Percentiles rank a stretch among this genome's conserved stretches.
Evolutionary conservation across 2,888 invertebrate genomes (phyloP).

Genomic region (Phengaris alcon): DNA sequence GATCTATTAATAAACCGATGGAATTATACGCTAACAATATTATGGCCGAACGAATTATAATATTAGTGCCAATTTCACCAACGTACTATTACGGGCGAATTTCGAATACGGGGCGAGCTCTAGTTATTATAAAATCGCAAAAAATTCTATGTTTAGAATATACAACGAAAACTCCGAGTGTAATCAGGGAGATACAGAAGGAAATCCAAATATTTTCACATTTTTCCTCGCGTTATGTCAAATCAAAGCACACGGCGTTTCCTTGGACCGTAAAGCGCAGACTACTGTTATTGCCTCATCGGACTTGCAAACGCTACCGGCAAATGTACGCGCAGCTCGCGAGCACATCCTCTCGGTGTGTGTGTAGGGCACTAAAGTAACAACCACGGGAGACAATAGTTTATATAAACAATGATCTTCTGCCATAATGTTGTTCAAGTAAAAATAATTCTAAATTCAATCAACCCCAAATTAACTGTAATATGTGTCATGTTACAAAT

Average conservation of each 20-base stretch:
- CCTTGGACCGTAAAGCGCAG: not conserved
- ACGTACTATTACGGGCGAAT: too few species aligned
- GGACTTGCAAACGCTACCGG: slow-evolving; percentile 1
- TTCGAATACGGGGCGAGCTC: too few species aligned
- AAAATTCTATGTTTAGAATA: not conserved
- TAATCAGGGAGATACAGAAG: not conserved
- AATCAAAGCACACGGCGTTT: not conserved
- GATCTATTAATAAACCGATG: not conserved
- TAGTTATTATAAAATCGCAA: not conserved
- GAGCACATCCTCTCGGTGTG: not conserved
- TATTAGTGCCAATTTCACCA: too few species aligned
- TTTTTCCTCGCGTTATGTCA: not conserved
- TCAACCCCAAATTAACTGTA: too few species aligned
- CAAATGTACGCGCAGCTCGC: not conserved
- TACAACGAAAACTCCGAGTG: not conserved
- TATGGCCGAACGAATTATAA: too few species aligned
- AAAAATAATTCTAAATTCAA: too few species aligned
- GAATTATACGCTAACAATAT: not conserved
- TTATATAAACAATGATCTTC: too few species aligned
- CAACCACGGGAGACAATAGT: too few species aligned
- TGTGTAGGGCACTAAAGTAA: not conserved
- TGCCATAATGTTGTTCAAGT: too few species aligned
- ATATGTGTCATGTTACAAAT: too few species aligned
- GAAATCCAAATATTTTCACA: not conserved
- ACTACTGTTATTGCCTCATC: slow-evolving; percentile 2